A percentile compares a stretch with the other conserved stretches of the same genome.
These are phyloP conservation scores for Netelia virgata DNA, from an alignment of 2,888 invertebrate species.

Conservation along the genomic window DNA sequence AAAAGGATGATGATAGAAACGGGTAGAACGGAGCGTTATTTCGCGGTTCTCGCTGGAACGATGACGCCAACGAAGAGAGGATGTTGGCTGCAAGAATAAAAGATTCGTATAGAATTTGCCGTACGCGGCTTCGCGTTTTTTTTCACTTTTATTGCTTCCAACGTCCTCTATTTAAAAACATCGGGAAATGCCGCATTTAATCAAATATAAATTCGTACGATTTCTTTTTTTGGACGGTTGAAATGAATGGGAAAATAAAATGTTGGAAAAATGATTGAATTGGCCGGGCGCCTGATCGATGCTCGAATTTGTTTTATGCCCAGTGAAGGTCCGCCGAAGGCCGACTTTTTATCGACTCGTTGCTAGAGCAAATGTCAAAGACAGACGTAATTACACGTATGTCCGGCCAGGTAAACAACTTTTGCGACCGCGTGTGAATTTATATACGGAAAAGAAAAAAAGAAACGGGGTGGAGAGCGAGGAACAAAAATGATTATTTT, in stretches of 20 bases:
- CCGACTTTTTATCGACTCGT: constrained; percentile 22
- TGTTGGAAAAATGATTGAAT: too few species aligned
- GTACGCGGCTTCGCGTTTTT: constrained; percentile 13
- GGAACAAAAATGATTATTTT: constrained; percentile 22
- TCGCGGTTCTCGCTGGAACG: constrained; percentile 42
- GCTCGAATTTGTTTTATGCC: background rate
- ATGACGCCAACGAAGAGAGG: constrained; percentile 67
- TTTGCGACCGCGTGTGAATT: constrained; percentile 1
- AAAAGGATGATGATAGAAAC: constrained; percentile 40
- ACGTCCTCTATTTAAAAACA: constrained; percentile 11
- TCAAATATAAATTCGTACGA: background rate
- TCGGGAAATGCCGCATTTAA: background rate
- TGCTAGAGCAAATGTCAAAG: constrained; percentile 40
- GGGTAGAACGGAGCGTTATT: constrained; percentile 42
- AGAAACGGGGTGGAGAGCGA: background rate
- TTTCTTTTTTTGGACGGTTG: background rate
- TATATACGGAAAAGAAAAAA: background rate
- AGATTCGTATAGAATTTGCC: constrained; percentile 52
- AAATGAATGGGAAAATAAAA: too few species aligned
- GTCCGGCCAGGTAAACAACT: constrained; percentile 1
- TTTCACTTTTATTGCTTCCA: constrained; percentile 23
- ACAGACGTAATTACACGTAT: constrained; percentile 32
- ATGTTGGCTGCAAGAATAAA: constrained; percentile 25
- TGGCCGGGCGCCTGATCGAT: background rate
- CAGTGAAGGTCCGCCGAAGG: constrained; percentile 5